Base-by-base conservation (phyloP, 2,888 invertebrate genomes). In the Chironomus tentans region DNA sequence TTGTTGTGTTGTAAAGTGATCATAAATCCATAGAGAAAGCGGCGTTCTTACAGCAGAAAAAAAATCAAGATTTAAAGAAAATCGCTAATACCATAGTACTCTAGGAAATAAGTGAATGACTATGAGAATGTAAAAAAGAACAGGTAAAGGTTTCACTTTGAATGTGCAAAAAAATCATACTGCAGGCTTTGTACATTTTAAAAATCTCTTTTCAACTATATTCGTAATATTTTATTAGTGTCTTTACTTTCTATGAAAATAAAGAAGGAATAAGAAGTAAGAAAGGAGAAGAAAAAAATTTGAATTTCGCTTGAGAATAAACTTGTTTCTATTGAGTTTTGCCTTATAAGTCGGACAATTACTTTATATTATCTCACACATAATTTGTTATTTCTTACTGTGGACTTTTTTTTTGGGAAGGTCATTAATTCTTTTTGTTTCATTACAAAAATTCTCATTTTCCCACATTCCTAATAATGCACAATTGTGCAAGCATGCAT, bases 401-500 rank as follows among this genome's bases (percentile, higher is more conserved):
- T 56, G 56, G 18, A 56, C 18, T 56, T 56, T 56, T 56, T n/a
- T 50, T 56, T 56, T 56, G 56, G 15, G 56, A 56, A 56, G 56
- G 56, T 56, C 18, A 18, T 56, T 56, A 56, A 56, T 3, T 56
- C 3, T 18, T 18, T 38, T 38, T 38, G 38, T 38, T 38, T 10
- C 10, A 38, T 38, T 38, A 38, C n/a, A 28, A 68, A 68, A 68
- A 68, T 68, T 28, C 38, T 38, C 2, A 38, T 38, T 38, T 38
- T 38, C 68, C 15, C 28, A 38, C 68, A 38, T 18, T 38, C 15
- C 46, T 38, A 68, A 46, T 68, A 68, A 18, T 68, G 28, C 46
- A 38, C 68, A 68, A 72, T 72, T 72, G 72, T 72, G 72, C 72
- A 72, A 62, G 72, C 72, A 72, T 72, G 72, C 72, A 72, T 72